phyloP scores from a whole-genome alignment of 2,888 invertebrate genomes.

The Smittia sp. region DNA sequence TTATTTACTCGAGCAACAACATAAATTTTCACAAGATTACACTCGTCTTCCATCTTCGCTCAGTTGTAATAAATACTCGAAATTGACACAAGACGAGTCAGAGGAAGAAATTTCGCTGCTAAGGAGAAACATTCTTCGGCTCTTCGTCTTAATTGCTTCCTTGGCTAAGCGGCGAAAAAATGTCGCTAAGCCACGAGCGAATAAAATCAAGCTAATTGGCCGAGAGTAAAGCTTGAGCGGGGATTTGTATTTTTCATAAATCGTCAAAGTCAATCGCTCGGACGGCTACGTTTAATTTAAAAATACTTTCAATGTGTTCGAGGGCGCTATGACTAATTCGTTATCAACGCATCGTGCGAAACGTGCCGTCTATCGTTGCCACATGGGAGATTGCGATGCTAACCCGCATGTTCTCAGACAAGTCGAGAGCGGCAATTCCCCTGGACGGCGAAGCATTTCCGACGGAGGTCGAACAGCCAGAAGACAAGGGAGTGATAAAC shows the following conservation, averaged over 20 bases:
- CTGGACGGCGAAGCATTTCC: too few species aligned
- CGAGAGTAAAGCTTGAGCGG: background rate
- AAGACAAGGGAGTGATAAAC: constrained; percentile 1
- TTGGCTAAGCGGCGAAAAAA: background rate
- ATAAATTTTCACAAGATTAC: constrained; percentile 3
- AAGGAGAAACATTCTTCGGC: background rate
- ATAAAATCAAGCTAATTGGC: background rate
- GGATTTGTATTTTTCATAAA: background rate
- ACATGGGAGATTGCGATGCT: background rate
- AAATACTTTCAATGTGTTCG: too few species aligned
- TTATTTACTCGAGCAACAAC: background rate
- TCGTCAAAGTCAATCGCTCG: background rate
- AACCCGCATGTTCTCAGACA: background rate
- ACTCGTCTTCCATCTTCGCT: background rate
- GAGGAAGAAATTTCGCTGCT: background rate
- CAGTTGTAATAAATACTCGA: background rate
- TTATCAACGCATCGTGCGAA: background rate
- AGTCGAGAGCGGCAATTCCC: too few species aligned
- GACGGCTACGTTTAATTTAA: background rate
- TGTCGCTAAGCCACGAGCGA: background rate
- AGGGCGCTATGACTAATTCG: background rate
- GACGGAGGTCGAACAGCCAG: background rate
- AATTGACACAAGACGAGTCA: background rate
- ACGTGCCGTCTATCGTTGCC: background rate
- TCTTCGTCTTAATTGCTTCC: background rate